Conservation (phyloP, 2,113 vertebrate genomes). For the Setophaga petechia region DNA sequence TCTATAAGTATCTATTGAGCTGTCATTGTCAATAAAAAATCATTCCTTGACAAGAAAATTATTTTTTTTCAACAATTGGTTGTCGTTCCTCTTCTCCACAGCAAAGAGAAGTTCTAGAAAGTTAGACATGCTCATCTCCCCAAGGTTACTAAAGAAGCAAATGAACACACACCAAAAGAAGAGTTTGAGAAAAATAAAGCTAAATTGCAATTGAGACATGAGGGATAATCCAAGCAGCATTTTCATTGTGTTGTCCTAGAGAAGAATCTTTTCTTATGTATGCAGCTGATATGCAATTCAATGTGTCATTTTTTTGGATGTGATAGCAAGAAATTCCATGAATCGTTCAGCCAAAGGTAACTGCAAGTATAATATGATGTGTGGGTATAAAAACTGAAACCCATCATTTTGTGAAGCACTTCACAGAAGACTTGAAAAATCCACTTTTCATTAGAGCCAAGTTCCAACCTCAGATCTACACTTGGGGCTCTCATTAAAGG, state of each 20-base stretch:
- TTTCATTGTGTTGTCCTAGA: slow-evolving; percentile 3
- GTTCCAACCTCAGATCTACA: slow-evolving; percentile 52
- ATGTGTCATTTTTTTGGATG: slow-evolving; percentile 60
- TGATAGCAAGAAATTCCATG: slow-evolving; percentile 53
- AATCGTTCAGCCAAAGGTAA: slow-evolving; percentile 64
- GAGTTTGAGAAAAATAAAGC: not conserved
- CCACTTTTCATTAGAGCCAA: slow-evolving; percentile 45
- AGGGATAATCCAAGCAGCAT: not conserved
- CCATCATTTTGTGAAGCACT: slow-evolving; percentile 36
- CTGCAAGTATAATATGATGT: slow-evolving; percentile 45
- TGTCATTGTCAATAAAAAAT: not conserved
- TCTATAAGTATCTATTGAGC: not conserved
- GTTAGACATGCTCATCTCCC: not conserved
- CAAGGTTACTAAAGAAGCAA: not conserved
- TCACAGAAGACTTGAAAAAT: slow-evolving; percentile 55
- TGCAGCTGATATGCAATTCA: slow-evolving; percentile 37
- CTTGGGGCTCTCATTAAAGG: slow-evolving; percentile 25
- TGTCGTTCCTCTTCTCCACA: not conserved
- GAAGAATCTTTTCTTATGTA: slow-evolving; percentile 3
- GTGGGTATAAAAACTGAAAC: slow-evolving; percentile 59
- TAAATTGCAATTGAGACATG: not conserved
- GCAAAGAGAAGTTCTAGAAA: not conserved
- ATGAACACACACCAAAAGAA: not conserved
- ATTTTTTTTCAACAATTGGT: not conserved
- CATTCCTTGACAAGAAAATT: not conserved